Evolutionary conservation across 2,888 invertebrate genomes (phyloP).

Genomic region (Conomelus anceps): DNA sequence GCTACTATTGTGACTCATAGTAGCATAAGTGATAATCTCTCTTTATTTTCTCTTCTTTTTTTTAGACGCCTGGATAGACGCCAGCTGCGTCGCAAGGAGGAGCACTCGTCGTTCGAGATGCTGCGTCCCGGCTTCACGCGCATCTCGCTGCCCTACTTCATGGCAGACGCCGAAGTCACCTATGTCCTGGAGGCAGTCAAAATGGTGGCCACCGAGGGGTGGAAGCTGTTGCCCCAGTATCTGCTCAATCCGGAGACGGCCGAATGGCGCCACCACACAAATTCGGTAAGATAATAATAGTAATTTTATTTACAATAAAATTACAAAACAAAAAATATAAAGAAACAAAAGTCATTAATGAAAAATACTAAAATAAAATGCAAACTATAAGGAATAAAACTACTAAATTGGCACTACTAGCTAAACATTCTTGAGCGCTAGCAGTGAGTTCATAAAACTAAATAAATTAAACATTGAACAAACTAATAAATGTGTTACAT

Average conservation of each 20-base stretch:
- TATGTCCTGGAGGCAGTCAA: slow-evolving; percentile 77
- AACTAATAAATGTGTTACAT: too few relatives aligned
- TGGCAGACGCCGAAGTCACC: slow-evolving; percentile 68
- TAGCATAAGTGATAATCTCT: too few relatives aligned
- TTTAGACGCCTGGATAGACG: slow-evolving; percentile 48
- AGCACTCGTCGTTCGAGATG: slow-evolving; percentile 56
- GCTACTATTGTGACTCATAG: too few relatives aligned
- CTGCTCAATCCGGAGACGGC: slow-evolving; percentile 80
- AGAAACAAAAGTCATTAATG: too few relatives aligned
- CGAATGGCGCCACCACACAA: slow-evolving; percentile 81
- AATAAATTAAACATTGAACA: too few relatives aligned
- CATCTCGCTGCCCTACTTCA: slow-evolving; percentile 78
- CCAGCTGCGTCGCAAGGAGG: slow-evolving; percentile 46
- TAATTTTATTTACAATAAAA: too few relatives aligned
- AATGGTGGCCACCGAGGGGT: slow-evolving; percentile 82
- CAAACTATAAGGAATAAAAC: too few relatives aligned
- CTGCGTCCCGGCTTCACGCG: slow-evolving; percentile 80
- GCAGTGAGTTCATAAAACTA: too few relatives aligned
- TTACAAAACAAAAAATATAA: too few relatives aligned
- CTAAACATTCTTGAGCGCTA: too few relatives aligned
- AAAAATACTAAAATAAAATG: too few relatives aligned
- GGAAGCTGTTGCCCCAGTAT: slow-evolving; percentile 84
- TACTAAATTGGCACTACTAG: too few relatives aligned
- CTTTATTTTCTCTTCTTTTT: background rate
- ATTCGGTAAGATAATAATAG: slow-evolving; percentile 47